These are phyloP conservation scores for Lepus townsendii DNA, from an alignment of 2,797 vertebrate species.

Conservation along the genomic window DNA sequence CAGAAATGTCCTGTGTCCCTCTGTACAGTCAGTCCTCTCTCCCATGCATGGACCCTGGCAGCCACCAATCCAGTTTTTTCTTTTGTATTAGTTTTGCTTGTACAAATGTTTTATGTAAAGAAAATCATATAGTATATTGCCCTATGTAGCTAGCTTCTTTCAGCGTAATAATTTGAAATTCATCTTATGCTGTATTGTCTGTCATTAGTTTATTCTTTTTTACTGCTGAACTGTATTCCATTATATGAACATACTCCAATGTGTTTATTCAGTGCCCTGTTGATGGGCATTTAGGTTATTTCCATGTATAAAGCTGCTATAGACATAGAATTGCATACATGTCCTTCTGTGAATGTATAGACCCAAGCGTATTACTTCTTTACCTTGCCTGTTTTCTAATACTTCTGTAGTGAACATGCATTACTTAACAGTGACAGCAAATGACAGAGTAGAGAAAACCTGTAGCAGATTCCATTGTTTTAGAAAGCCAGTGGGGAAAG, in stretches of 20 bases:
- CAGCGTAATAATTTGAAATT: neutral
- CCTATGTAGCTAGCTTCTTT: neutral
- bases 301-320: neutral
- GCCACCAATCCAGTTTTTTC: neutral
- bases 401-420: neutral
- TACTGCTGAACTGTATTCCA: neutral
- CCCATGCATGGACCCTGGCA: fast-evolving
- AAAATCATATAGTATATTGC: neutral
- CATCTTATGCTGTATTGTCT: too few species aligned
- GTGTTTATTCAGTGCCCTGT: neutral
- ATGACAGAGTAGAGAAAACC: neutral
- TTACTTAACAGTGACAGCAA: neutral
- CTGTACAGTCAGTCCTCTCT: fast-evolving
- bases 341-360: neutral
- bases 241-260: fast-evolving
- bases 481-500: conserved; percentile 30
- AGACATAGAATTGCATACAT: neutral
- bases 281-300: neutral
- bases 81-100: neutral
- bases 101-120: neutral
- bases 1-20: neutral
- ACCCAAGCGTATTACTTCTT: neutral
- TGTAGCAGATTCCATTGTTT: neutral
- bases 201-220: neutral
- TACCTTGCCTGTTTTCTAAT: neutral